A percentile compares a stretch with the other conserved stretches of the same genome.
Evolutionary conservation across 2,888 invertebrate species (phyloP).

Genomic region (Eudasyphora cyanicolor): DNA sequence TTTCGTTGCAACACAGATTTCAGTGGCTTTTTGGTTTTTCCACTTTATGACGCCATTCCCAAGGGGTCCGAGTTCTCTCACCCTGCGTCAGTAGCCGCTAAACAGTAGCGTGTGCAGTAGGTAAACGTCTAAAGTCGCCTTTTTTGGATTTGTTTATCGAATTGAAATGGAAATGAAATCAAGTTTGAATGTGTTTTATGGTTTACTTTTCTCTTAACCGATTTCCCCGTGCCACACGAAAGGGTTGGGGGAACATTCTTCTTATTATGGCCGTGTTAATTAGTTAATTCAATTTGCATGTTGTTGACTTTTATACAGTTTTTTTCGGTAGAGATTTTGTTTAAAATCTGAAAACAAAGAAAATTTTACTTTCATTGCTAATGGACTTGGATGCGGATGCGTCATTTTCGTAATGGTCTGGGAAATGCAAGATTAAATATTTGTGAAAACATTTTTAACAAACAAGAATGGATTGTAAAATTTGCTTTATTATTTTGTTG

Average conservation of each 20-base stretch:
- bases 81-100: too few species aligned
- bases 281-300: slow-evolving; percentile 48
- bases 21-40: slow-evolving; percentile 53
- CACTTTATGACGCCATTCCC: slow-evolving; percentile 45
- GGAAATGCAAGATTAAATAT: neutral
- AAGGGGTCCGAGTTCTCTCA: neutral
- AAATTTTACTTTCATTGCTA: slow-evolving; percentile 36
- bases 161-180: neutral
- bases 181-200: neutral
- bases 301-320: neutral
- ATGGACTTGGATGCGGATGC: neutral
- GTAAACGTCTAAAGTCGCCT: neutral
- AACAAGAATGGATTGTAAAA: neutral
- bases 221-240: neutral
- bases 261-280: slow-evolving; percentile 21
- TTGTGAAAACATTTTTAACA: neutral
- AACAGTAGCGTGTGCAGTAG: slow-evolving; percentile 44
- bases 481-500: neutral
- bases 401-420: slow-evolving; percentile 3
- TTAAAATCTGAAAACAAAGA: neutral
- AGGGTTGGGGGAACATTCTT: too few species aligned
- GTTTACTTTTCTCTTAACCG: neutral
- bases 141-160: slow-evolving; percentile 31
- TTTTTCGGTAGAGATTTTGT: neutral
- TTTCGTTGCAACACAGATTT: too few species aligned